Conservation (phyloP, 1,140 invertebrate species). For the Brachionus calyciflorus region DNA sequence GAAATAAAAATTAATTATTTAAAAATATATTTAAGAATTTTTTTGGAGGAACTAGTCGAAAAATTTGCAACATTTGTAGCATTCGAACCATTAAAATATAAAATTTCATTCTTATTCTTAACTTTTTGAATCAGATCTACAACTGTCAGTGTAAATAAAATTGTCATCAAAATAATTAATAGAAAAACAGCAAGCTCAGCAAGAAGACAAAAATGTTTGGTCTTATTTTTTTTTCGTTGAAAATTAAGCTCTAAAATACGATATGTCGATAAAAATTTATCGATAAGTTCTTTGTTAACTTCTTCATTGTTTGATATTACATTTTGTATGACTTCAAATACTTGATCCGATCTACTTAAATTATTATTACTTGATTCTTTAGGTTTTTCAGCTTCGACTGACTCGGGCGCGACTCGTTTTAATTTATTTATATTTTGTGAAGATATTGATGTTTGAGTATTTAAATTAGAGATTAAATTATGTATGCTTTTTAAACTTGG, state of each 20-base stretch:
- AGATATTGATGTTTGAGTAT: not conserved
- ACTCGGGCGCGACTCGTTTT: not conserved
- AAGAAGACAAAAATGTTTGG: not conserved
- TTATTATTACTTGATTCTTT: not conserved
- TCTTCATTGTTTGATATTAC: not conserved
- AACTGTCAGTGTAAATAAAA: conserved; percentile 4
- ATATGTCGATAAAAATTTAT: conserved; percentile 29
- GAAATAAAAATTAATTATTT: too few species aligned
- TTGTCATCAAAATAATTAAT: conserved; percentile 1
- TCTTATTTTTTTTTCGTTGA: conserved; percentile 24
- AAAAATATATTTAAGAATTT: too few species aligned
- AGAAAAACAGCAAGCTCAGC: conserved; percentile 18
- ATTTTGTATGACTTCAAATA: conserved; percentile 19
- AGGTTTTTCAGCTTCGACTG: not conserved
- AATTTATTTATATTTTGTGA: conserved; percentile 1
- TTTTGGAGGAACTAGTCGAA: too few species aligned
- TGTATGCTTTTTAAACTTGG: not conserved
- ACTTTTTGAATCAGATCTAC: not conserved
- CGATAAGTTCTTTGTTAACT: conserved; percentile 1
- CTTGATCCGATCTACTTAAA: conserved; percentile 32
- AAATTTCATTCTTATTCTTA: too few species aligned
- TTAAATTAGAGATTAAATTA: not conserved
- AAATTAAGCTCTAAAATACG: not conserved
- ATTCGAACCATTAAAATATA: too few species aligned
- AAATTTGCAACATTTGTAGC: too few species aligned